Evolutionary conservation across 64 coral and sea anemone species (phyloP), one percentile per base, ranked within the genome.

Genomic region (Astreopora myriophthalma): DNA sequence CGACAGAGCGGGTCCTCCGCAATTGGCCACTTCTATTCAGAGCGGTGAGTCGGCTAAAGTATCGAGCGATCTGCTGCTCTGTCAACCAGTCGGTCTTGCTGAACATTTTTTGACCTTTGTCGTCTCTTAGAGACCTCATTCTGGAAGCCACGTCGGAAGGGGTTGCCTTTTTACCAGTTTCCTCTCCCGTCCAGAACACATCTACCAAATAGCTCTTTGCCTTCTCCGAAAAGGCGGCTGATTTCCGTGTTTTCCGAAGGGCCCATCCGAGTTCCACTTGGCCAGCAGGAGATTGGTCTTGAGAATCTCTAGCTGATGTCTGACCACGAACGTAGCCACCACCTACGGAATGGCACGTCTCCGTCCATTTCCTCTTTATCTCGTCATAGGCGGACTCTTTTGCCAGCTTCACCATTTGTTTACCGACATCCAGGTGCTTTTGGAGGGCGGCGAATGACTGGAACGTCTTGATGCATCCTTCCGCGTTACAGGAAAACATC

Each of bases 121-220:
- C 76, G 66, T 16, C 29, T 74, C 77, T 85, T 4, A 74, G 31
- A 25, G 34, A 49, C 61, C 75, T 85, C 25, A 92, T 74, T 76
- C 34, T 85, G 14, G 49, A 48, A 5, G 79, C 71, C 46, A 90
- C 74, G 32, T 80, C 74, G 16, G 34, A 79, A n/a, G 80, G 34
- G 25, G 63, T 46, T 76, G 81, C 90, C 34, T 92, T 92, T 48
- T 66, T n/a, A n/a, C n/a, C n/a, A n/a, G n/a, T n/a, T n/a, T n/a
- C n/a, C n/a, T n/a, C n/a, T n/a, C n/a, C n/a, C n/a, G n/a, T n/a
- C n/a, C n/a, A n/a, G n/a, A n/a, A n/a, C n/a, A n/a, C n/a, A n/a
- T n/a, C n/a, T n/a, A n/a, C n/a, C n/a, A n/a, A n/a, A n/a, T n/a
- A n/a, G n/a, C n/a, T n/a, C n/a, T n/a, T 92, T 13, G 79, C 90